These are phyloP conservation scores for Abrostola tripartita DNA, from an alignment of 2,888 invertebrate species.

Conservation along the genomic window DNA sequence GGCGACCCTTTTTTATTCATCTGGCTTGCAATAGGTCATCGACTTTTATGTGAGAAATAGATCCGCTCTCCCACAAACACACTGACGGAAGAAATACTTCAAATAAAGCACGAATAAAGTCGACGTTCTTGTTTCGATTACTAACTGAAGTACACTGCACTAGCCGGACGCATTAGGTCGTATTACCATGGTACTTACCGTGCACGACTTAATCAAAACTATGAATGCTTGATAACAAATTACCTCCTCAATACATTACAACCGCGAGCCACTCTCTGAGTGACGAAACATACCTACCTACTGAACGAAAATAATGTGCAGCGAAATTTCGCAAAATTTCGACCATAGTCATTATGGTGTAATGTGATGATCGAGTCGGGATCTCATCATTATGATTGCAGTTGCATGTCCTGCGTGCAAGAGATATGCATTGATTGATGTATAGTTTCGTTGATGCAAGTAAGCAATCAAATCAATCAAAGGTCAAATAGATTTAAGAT, in stretches of 20 bases:
- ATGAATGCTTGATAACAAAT: constrained; percentile 33
- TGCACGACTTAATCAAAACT: constrained; percentile 14
- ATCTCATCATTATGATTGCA: constrained; percentile 35
- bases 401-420: constrained; percentile 27
- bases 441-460: constrained; percentile 16
- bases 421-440: constrained; percentile 28
- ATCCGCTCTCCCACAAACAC: too few relatives aligned
- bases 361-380: constrained; percentile 34
- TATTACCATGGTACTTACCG: too few relatives aligned
- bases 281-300: constrained; percentile 44
- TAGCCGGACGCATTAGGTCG: too few relatives aligned
- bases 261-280: constrained; percentile 59
- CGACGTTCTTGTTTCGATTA: too few relatives aligned
- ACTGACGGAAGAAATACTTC: too few relatives aligned
- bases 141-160: too few relatives aligned
- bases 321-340: constrained; percentile 49
- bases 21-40: too few relatives aligned
- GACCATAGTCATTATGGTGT: constrained; percentile 31
- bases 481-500: neutral
- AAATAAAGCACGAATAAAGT: too few relatives aligned
- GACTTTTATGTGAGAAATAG: too few relatives aligned
- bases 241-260: constrained; percentile 40
- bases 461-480: too few relatives aligned
- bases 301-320: constrained; percentile 47
- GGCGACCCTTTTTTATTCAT: too few relatives aligned